Conservation (phyloP, 2,888 invertebrate genomes). For the Orthosia cruda region DNA sequence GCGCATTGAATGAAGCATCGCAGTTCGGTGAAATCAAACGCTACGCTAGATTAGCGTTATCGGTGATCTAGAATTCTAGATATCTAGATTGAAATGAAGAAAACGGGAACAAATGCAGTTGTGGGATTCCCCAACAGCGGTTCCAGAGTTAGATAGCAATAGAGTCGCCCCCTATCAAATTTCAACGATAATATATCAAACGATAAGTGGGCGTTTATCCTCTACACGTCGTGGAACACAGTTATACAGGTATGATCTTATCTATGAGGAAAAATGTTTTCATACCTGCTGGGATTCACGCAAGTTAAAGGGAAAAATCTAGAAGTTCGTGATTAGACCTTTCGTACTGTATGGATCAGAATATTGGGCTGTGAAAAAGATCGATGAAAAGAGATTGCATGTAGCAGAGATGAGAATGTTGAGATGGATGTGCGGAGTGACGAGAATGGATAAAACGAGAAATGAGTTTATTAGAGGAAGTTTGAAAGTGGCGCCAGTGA, state of each 20-base stretch:
- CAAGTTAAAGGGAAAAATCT: no score
- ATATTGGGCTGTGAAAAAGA: no score
- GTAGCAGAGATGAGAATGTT: no score
- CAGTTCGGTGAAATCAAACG: background rate
- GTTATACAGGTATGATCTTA: background rate
- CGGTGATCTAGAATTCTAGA: background rate
- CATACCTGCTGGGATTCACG: background rate
- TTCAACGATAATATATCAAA: background rate
- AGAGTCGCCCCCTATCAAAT: background rate
- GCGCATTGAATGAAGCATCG: conserved; percentile 5
- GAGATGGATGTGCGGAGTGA: no score
- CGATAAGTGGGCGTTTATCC: background rate
- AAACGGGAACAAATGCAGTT: background rate
- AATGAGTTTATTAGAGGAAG: no score
- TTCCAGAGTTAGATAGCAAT: background rate
- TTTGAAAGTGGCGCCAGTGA: no score
- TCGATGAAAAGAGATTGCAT: no score
- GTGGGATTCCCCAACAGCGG: background rate
- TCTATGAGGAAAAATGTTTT: background rate
- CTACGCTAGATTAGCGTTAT: background rate
- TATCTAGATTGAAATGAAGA: conserved; percentile 5
- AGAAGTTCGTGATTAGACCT: no score
- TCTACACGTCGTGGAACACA: background rate
- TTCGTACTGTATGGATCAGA: no score
- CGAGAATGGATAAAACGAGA: no score